A percentile compares a stretch with the other conserved stretches of the same genome.
Conservation (phyloP, 2,113 vertebrate genomes). For the Anthoscopus minutus region DNA sequence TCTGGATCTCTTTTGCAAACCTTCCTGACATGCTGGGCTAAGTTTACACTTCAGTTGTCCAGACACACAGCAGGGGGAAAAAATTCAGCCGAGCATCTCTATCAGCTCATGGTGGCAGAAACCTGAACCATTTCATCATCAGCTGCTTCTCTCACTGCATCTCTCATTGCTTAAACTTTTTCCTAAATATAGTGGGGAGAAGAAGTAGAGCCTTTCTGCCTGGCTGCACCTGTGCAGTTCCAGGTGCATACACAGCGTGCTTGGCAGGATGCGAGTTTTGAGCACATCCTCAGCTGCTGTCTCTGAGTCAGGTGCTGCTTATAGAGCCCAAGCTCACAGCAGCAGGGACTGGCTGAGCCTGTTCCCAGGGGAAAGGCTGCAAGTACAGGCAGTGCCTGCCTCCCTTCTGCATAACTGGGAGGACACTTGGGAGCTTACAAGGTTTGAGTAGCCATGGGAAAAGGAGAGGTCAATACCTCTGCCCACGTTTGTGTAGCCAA, state of each 20-base stretch:
- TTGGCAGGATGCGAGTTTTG: not conserved
- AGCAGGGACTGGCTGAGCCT: not conserved
- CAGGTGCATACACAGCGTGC: not conserved
- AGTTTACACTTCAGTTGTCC: not conserved
- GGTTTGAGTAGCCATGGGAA: not conserved
- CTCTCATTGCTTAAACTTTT: not conserved
- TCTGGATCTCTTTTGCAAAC: not conserved
- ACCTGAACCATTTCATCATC: not conserved
- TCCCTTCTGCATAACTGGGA: not conserved
- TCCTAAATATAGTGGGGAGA: not conserved
- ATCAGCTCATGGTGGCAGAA: not conserved
- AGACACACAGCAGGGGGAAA: not conserved
- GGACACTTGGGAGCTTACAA: not conserved
- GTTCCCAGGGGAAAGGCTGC: not conserved
- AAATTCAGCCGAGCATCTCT: not conserved
- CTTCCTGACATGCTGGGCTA: not conserved
- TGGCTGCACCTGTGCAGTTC: not conserved
- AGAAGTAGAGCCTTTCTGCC: not conserved
- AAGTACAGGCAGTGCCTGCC: not conserved
- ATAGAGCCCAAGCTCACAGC: not conserved
- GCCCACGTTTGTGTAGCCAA: not conserved
- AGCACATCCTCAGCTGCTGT: not conserved
- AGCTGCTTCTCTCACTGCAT: not conserved
- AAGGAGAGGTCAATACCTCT: not conserved
- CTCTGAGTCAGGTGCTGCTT: not conserved